Evolutionary conservation across 2,797 vertebrate genomes (phyloP).

Genomic region (Cirrhinus molitorella): DNA sequence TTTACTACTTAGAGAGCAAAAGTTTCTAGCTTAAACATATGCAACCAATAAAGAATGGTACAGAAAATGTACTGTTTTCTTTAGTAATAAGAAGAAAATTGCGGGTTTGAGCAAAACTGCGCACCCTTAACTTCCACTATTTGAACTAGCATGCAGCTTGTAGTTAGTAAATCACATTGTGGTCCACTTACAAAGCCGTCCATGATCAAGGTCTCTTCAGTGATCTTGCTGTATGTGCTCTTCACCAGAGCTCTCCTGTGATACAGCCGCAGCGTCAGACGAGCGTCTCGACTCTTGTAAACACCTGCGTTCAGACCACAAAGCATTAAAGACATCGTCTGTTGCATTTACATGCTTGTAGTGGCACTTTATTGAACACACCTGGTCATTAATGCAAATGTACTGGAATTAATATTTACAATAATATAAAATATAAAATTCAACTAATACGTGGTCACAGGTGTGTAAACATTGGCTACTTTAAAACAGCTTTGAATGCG

Average conservation of each 20-base stretch:
- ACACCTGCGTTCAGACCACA: slow-evolving; percentile 78
- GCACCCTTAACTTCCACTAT: neutral
- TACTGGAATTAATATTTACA: neutral
- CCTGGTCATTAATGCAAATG: neutral
- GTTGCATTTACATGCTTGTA: neutral
- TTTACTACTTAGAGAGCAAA: neutral
- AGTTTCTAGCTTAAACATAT: neutral
- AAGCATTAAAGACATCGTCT: neutral
- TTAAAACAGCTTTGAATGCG: neutral
- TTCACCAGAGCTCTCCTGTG: slow-evolving; percentile 88
- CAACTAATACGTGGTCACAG: neutral
- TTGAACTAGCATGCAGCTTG: neutral
- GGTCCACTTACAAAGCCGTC: slow-evolving; percentile 92
- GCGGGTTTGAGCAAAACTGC: neutral
- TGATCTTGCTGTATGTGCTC: slow-evolving; percentile 86
- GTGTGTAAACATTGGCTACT: neutral
- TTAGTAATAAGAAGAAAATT: neutral
- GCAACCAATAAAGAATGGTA: neutral
- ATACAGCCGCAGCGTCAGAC: slow-evolving; percentile 90
- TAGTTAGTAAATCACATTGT: neutral
- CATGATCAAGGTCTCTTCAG: slow-evolving; percentile 95
- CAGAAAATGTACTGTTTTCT: too few relatives aligned
- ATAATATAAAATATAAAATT: neutral
- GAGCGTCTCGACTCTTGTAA: slow-evolving; percentile 94
- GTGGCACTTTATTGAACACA: neutral